Conservation (phyloP, 2,113 vertebrate genomes). For the Erythrolamprus reginae region DNA sequence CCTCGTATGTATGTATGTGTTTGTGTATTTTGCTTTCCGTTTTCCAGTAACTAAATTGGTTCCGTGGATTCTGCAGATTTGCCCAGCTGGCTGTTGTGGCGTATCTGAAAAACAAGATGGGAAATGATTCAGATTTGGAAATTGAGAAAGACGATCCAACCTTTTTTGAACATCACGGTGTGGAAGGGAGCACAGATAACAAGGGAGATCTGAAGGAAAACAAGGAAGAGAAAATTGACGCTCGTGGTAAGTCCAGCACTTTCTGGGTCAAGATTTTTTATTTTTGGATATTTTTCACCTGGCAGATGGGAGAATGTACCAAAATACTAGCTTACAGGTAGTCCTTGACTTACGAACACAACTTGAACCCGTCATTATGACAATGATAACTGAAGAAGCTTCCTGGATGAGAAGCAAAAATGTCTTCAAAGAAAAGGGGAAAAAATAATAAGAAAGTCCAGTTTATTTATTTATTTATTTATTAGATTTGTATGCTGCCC, state of each 20-base stretch:
- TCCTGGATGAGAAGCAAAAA: too few species aligned
- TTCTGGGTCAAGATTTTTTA: not conserved
- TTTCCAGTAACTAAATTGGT: not conserved
- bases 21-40: too few species aligned
- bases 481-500: too few species aligned
- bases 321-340: not conserved
- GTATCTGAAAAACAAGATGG: constrained; percentile 57
- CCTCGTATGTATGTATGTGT: too few species aligned
- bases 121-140: constrained; percentile 64
- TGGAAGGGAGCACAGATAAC: constrained; percentile 73
- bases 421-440: too few species aligned
- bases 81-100: constrained; percentile 69
- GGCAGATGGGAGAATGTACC: not conserved
- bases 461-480: too few species aligned
- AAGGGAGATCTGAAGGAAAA: constrained; percentile 57
- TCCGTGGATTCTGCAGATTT: constrained; percentile 59
- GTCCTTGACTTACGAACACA: not conserved
- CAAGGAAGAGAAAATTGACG: constrained; percentile 57
- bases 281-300: not conserved
- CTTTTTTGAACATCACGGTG: constrained; percentile 68
- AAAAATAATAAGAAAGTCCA: too few species aligned
- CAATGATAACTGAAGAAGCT: not conserved
- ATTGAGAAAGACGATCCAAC: constrained; percentile 51
- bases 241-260: constrained; percentile 65
- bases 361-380: not conserved